These are phyloP conservation scores for Zeugodacus cucurbitae DNA, from an alignment of 1,140 invertebrate genomes.

Conservation along the genomic window DNA sequence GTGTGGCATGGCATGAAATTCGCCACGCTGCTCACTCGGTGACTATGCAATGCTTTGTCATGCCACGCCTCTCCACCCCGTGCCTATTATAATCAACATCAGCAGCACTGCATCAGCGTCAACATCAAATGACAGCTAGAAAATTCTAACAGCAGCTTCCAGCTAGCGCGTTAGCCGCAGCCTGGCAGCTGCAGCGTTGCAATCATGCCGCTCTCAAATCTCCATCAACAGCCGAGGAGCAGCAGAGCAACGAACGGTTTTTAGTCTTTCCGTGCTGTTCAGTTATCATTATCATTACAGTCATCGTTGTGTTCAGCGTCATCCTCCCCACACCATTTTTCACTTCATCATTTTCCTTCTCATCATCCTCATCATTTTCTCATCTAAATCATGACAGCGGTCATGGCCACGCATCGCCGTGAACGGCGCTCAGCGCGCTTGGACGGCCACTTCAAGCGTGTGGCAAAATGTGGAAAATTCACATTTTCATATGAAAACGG, in stretches of 20 bases:
- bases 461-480: not conserved
- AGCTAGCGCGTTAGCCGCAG: not conserved
- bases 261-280: not conserved
- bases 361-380: conserved; percentile 15
- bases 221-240: not conserved
- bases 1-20: conserved; percentile 25
- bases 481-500: conserved; percentile 6
- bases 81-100: not conserved
- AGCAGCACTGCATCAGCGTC: not conserved
- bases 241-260: not conserved
- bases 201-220: not conserved
- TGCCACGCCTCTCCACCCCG: not conserved
- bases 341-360: conserved; percentile 14
- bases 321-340: not conserved
- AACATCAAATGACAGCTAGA: not conserved
- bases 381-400: conserved; percentile 32
- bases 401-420: conserved; percentile 17
- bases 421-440: not conserved
- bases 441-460: conserved; percentile 15
- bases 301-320: not conserved
- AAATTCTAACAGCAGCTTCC: not conserved
- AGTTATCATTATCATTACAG: conserved; percentile 23
- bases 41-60: not conserved
- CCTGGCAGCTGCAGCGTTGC: not conserved
- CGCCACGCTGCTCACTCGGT: conserved; percentile 12